Percentiles rank a stretch among this genome's conserved stretches.
Evolutionary conservation across 2,888 invertebrate species (phyloP).

Genomic region (Periphyllus acericola): DNA sequence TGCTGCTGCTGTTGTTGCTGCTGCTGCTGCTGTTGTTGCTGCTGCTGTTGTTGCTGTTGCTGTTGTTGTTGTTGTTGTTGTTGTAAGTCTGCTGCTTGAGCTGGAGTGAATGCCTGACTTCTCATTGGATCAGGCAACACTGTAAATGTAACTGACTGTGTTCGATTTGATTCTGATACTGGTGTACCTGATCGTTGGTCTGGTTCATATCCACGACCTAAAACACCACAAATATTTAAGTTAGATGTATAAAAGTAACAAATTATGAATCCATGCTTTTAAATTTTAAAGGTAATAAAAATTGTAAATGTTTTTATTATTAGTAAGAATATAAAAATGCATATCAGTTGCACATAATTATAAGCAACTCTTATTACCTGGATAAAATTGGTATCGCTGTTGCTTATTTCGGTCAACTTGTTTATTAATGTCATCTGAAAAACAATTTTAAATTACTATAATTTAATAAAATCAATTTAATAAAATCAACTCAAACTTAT

Average conservation of each 20-base stretch:
- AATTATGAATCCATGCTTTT: neutral
- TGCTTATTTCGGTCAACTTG: conserved; percentile 55
- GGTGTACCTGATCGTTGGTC: conserved; percentile 58
- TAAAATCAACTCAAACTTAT: neutral
- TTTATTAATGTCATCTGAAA: conserved; percentile 45
- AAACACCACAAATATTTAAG: neutral
- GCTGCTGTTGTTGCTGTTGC: conserved; percentile 40
- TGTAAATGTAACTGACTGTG: conserved; percentile 49
- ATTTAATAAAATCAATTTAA: neutral
- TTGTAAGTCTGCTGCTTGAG: conserved; percentile 52
- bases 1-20: conserved; percentile 36
- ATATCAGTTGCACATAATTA: neutral
- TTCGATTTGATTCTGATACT: conserved; percentile 47
- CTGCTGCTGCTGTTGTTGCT: conserved; percentile 33
- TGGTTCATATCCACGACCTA: conserved; percentile 54
- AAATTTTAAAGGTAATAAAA: neutral
- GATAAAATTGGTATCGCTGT: conserved; percentile 55
- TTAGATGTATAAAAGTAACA: neutral
- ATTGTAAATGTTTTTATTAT: neutral
- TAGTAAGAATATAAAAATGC: neutral
- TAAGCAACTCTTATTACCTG: conserved; percentile 34
- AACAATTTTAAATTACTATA: neutral
- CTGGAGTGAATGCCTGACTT: conserved; percentile 51
- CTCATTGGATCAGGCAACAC: conserved; percentile 57
- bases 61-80: conserved; percentile 50